These are phyloP conservation scores for Blennius ocellaris DNA, from an alignment of 2,113 vertebrate genomes.

Conservation along the genomic window DNA sequence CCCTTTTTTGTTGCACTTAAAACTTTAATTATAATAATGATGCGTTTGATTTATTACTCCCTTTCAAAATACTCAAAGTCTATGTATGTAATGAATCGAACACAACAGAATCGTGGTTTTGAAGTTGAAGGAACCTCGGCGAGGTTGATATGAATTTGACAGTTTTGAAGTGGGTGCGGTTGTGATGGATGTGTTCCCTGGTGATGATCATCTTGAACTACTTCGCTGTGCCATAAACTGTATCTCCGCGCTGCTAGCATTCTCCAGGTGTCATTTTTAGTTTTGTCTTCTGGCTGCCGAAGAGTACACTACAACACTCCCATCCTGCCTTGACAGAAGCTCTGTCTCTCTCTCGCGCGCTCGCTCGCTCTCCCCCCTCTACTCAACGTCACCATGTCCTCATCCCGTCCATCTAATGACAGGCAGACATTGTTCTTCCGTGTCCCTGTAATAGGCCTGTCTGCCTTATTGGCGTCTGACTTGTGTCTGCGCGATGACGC, in stretches of 20 bases:
- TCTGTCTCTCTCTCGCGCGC: not conserved
- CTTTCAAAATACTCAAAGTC: too few species aligned
- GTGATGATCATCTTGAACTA: too few species aligned
- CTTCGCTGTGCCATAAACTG: too few species aligned
- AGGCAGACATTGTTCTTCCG: conserved; percentile 18
- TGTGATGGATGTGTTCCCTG: too few species aligned
- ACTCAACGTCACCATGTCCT: conserved; percentile 18
- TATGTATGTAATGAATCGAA: too few species aligned
- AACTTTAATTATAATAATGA: too few species aligned
- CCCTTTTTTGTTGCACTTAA: not conserved
- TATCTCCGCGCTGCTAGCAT: not conserved
- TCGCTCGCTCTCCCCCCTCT: not conserved
- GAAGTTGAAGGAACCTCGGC: too few species aligned
- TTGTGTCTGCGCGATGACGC: conserved; percentile 3
- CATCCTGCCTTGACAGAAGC: conserved; percentile 14
- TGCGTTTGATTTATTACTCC: too few species aligned
- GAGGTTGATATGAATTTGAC: too few species aligned
- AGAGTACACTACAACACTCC: not conserved
- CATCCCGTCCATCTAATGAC: conserved; percentile 46
- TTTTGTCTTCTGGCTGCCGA: conserved; percentile 4
- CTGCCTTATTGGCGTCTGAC: conserved; percentile 29
- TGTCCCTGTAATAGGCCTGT: conserved; percentile 55
- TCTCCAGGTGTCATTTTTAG: conserved; percentile 12
- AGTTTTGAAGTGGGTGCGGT: too few species aligned
- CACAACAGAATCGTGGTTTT: too few species aligned